A percentile compares a stretch with the other conserved stretches of the same genome.
phyloP scores from a whole-genome alignment of 64 coral and sea anemone genomes.

The Montipora foliosa region DNA sequence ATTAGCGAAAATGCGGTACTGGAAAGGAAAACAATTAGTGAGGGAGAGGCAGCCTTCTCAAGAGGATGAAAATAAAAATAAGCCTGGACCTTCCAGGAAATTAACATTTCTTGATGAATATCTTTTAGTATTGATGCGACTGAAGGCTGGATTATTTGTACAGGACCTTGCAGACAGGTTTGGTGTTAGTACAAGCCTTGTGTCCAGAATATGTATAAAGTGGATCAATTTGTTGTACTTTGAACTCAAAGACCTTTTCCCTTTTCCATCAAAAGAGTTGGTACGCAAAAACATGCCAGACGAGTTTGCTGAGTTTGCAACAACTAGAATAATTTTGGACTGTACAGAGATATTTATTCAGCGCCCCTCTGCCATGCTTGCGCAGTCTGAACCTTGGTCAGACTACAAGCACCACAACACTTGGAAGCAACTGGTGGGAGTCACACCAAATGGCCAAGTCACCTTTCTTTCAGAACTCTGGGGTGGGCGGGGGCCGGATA shows the following conservation, averaged over 20 bases:
- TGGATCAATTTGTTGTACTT: neutral
- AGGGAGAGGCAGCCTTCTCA: neutral
- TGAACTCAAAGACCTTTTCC: slow-evolving; percentile 9
- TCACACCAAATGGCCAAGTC: slow-evolving; percentile 45
- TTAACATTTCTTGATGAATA: slow-evolving; percentile 7
- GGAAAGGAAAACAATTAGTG: slow-evolving; percentile 21
- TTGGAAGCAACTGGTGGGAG: slow-evolving; percentile 13
- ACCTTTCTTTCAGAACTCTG: slow-evolving; percentile 18
- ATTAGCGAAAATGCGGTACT: slow-evolving; percentile 69
- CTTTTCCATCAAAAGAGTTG: slow-evolving; percentile 40
- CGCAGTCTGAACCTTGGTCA: neutral
- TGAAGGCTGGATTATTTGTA: slow-evolving; percentile 57
- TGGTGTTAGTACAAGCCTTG: slow-evolving; percentile 32
- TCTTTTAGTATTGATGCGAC: slow-evolving; percentile 50
- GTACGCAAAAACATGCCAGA: slow-evolving; percentile 30
- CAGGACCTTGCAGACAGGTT: slow-evolving; percentile 54
- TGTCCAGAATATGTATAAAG: neutral
- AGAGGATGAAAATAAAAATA: slow-evolving; percentile 4
- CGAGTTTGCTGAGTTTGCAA: slow-evolving; percentile 31
- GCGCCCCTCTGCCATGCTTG: neutral
- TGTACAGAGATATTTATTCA: slow-evolving; percentile 55
- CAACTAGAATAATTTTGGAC: slow-evolving; percentile 60
- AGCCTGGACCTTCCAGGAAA: slow-evolving; percentile 56
- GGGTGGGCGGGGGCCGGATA: slow-evolving; percentile 15
- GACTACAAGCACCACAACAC: neutral